Conservation (phyloP, 1,140 invertebrate species). For the Tetragonula clypearis region DNA sequence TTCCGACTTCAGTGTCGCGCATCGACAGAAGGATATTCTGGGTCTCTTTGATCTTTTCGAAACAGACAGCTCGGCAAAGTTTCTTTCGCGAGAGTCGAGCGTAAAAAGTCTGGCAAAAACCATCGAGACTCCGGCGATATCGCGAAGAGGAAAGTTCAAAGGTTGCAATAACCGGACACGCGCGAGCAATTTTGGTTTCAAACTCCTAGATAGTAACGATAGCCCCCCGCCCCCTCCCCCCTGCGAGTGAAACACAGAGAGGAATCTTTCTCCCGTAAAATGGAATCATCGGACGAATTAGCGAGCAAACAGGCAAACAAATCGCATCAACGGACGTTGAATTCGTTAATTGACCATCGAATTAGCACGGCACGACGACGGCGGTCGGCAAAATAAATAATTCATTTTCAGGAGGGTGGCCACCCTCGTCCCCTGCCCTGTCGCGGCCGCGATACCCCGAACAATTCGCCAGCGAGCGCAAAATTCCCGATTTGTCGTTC, state of each 20-base stretch:
- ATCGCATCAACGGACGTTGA: background rate
- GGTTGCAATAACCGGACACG: no score
- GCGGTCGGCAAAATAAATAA: constrained; percentile 14
- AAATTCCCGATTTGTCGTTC: background rate
- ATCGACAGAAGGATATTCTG: background rate
- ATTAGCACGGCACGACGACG: background rate
- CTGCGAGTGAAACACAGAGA: no score
- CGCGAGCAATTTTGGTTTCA: no score
- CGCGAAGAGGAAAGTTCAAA: no score
- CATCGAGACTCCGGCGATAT: no score
- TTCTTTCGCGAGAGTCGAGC: no score
- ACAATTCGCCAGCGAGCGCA: background rate
- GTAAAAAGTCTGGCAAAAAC: no score
- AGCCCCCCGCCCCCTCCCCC: no score
- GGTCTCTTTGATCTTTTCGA: no score
- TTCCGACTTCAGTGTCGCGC: background rate
- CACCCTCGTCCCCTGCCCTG: background rate
- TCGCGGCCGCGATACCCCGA: background rate
- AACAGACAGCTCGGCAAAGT: no score
- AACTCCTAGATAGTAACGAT: no score
- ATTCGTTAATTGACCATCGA: constrained; percentile 14
- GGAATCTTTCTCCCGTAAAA: background rate
- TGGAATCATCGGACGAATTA: background rate
- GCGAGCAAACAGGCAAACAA: constrained; percentile 4
- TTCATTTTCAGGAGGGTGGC: background rate